A percentile compares a stretch with the other conserved stretches of the same genome.
Conservation (phyloP, 2,113 vertebrate species). For the Pygoscelis adeliae region DNA sequence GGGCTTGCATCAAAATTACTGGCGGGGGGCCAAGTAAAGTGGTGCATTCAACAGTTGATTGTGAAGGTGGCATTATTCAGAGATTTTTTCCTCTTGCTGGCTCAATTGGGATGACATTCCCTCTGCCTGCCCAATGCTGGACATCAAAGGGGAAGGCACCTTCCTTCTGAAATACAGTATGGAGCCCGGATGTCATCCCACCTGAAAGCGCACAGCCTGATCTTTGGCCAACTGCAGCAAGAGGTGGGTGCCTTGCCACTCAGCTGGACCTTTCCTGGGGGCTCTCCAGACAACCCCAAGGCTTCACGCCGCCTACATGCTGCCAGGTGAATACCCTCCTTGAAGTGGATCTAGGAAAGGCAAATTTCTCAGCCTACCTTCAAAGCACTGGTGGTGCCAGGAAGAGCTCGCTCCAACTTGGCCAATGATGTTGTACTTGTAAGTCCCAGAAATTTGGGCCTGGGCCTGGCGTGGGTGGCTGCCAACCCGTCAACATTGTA, state of each 20-base stretch:
- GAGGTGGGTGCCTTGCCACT: background rate
- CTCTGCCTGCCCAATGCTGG: background rate
- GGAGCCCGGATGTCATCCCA: background rate
- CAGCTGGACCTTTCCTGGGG: background rate
- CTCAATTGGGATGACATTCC: background rate
- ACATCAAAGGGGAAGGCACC: background rate
- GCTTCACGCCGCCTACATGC: background rate
- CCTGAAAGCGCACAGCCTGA: background rate
- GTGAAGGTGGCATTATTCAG: background rate
- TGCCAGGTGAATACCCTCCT: background rate
- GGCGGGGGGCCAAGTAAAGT: fast-evolving
- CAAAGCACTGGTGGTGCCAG: background rate
- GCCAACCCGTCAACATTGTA: background rate
- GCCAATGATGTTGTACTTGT: background rate
- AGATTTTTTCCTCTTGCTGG: background rate
- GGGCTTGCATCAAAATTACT: background rate
- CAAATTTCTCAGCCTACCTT: background rate
- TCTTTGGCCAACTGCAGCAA: background rate
- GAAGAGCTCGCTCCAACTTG: background rate
- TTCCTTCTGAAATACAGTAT: background rate
- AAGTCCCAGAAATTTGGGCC: background rate
- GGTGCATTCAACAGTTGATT: background rate
- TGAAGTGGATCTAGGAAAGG: background rate
- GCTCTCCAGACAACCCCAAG: background rate
- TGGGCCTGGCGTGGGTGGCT: background rate